Base-by-base conservation (phyloP, 1,140 invertebrate genomes). In the Gonatopus flavifemur region DNA sequence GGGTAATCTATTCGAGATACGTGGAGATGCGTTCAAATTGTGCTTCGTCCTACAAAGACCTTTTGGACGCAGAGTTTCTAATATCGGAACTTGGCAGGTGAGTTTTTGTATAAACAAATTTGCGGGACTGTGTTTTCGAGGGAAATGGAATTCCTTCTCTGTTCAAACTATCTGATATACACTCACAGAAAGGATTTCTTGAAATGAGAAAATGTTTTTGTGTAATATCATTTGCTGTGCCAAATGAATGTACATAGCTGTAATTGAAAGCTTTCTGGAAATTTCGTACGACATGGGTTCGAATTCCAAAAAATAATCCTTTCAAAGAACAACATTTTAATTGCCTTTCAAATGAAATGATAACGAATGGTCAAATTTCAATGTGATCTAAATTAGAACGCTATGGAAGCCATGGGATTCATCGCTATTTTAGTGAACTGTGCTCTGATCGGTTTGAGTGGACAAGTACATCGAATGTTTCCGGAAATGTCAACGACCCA, bases 71-170 rank as follows among this genome's bases (percentile, higher is more conserved):
- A 79, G 91, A 38, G 94, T 96, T n/a, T 88, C 88, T 24, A 93
- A 89, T 69, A 97, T 98, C 64, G 96, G 96, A 31, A 94, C 93
- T 40, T 98, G 96, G 96, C 93, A 98, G 85, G 92, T 94, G 72
- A 69, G 65, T 24, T 15, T 2, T 32, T 8, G n/a, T n/a, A n/a
- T n/a, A n/a, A n/a, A n/a, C n/a, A n/a, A n/a, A n/a, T n/a, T n/a
- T n/a, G n/a, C n/a, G n/a, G n/a, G n/a, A n/a, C n/a, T n/a, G n/a
- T n/a, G n/a, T n/a, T n/a, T n/a, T n/a, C n/a, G n/a, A n/a, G n/a
- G n/a, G n/a, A n/a, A n/a, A n/a, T n/a, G n/a, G n/a, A n/a, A n/a
- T n/a, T n/a, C n/a, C n/a, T n/a, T n/a, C n/a, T n/a, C n/a, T n/a
- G n/a, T n/a, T n/a, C n/a, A n/a, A n/a, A n/a, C n/a, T n/a, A n/a